phyloP scores from a whole-genome alignment of 2,888 invertebrate species.

The Mimumesa dahlbomi region DNA sequence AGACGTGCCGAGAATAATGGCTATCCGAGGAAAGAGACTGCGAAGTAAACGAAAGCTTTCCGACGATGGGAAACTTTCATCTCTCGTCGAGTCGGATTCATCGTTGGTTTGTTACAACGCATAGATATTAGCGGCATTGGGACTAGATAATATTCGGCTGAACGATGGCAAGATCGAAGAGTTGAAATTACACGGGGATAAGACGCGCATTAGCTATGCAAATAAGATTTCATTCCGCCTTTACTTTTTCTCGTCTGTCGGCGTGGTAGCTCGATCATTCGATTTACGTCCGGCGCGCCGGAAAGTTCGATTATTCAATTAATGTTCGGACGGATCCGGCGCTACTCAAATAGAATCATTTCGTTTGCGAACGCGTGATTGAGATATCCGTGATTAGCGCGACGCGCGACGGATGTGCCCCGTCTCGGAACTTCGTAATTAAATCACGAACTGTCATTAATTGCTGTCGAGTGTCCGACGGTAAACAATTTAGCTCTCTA shows the following conservation, averaged over 20 bases:
- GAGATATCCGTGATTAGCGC: conserved; percentile 33
- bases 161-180: no score
- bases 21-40: no score
- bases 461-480: conserved; percentile 36
- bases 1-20: no score
- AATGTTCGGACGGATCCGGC: conserved; percentile 43
- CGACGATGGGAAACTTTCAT: no score
- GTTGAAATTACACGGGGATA: no score
- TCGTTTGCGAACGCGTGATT: conserved; percentile 30
- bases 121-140: no score
- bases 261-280: conserved; percentile 14
- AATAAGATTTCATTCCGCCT: neutral
- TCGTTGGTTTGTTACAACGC: no score
- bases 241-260: neutral
- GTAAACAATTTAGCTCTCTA: conserved; percentile 23
- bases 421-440: conserved; percentile 46
- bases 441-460: conserved; percentile 40
- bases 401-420: conserved; percentile 1
- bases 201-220: no score
- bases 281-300: conserved; percentile 27
- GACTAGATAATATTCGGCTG: no score
- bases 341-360: conserved; percentile 47
- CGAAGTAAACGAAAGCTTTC: no score
- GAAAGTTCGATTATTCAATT: conserved; percentile 60
- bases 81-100: no score